Evolutionary conservation across 2,113 vertebrate genomes (phyloP), one percentile per base, ranked within the genome.

Genomic region (Chamaea fasciata): DNA sequence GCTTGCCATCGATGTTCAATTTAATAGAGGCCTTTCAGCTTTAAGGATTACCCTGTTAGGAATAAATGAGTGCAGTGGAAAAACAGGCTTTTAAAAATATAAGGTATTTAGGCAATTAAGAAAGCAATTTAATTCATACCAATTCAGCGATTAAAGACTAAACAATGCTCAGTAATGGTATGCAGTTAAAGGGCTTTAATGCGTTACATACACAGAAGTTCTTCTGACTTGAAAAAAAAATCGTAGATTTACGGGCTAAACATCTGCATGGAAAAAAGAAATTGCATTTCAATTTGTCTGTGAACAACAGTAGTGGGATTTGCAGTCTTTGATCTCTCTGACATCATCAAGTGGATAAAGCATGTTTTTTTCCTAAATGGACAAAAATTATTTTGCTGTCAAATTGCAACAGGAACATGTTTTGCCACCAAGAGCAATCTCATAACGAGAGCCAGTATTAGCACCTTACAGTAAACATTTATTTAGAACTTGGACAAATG

Each of bases 21-120:
- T 90, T 96, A 95, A 97, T 97, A 95, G 11, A 70, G 73, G 42
- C 59, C 89, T 97, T 98, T 96, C 94, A 94, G 93, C 78, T 97
- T 97, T 97, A 97, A 94, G 90, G 95, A 97, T 97, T 96, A 97
- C 82, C 93, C 83, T 91, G 78, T 94, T 97, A 93, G 95, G 89
- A 97, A 98, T 89, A 97, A 98, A 97, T 92, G 83, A 97, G 44
- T 91, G 93, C 89, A 96, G 65, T 50, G 21, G 31, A 89, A 83
- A 93, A 97, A 75, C 39, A 97, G 75, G 89, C 92, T 97, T 95
- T 95, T 79, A 96, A 96, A 98, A 96, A 93, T 93, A 96, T 81
- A 96, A 85, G 81, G 91, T 94, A 96, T 74, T 97, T 95, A 96
- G 88, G 79, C 92, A 97, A 97, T 97, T 97, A 96, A 44, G 89